Percentiles rank a stretch among this genome's conserved stretches.
phyloP scores from a whole-genome alignment of 2,888 invertebrate genomes.

The Tolmerus cingulatus region DNA sequence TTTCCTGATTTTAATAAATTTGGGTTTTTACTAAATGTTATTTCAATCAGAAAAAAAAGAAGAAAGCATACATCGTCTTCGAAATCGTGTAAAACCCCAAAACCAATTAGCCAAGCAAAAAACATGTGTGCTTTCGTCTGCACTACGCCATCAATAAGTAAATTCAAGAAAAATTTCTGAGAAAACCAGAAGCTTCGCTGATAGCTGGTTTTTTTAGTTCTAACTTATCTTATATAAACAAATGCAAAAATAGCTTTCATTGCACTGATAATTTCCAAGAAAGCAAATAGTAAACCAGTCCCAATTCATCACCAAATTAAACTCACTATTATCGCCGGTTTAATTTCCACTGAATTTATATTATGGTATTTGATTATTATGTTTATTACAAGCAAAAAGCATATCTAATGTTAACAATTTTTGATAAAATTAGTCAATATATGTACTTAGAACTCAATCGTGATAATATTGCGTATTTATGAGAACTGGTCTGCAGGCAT shows the following conservation, averaged over 20 bases:
- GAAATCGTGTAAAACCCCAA: not conserved
- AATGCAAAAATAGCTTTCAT: not conserved
- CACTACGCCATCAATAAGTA: not conserved
- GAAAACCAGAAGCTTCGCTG: not conserved
- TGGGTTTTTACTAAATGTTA: not conserved
- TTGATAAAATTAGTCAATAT: no score
- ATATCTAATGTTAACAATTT: no score
- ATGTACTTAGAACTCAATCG: no score
- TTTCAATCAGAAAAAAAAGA: no score
- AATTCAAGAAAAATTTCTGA: not conserved
- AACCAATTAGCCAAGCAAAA: not conserved
- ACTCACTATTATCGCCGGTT: not conserved
- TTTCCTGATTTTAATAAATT: not conserved
- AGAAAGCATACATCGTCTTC: not conserved
- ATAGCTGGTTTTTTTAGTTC: not conserved
- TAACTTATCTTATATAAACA: not conserved
- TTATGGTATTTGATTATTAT: no score
- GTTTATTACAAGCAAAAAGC: no score
- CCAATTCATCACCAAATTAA: not conserved
- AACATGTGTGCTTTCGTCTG: not conserved
- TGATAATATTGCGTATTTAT: no score
- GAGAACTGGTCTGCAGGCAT: no score
- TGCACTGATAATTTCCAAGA: not conserved
- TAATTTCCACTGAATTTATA: not conserved
- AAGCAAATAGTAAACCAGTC: not conserved